Percentiles rank a stretch among this genome's conserved stretches.
phyloP scores from a whole-genome alignment of 2,113 vertebrate species.

The Arenaria interpres region DNA sequence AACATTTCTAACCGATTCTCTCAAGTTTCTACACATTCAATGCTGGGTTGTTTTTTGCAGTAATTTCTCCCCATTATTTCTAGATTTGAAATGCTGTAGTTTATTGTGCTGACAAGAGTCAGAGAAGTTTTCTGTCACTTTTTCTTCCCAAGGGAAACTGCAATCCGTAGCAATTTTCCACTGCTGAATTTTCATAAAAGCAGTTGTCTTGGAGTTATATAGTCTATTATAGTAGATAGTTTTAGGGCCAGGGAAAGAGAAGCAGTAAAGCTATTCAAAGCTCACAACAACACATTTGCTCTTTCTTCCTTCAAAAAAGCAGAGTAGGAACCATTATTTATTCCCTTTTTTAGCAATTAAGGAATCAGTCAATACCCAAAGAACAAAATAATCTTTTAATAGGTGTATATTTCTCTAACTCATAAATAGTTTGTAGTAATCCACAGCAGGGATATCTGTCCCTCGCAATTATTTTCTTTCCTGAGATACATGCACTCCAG shows the following conservation, averaged over 20 bases:
- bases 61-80: slow-evolving; percentile 36
- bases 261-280: slow-evolving; percentile 1
- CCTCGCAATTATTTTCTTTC: not conserved
- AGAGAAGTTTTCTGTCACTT: not conserved
- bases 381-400: not conserved
- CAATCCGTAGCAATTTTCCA: not conserved
- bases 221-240: not conserved
- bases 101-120: slow-evolving; percentile 17
- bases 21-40: slow-evolving; percentile 8
- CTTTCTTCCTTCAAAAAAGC: not conserved
- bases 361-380: not conserved
- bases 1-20: slow-evolving; percentile 8
- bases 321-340: not conserved
- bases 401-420: not conserved
- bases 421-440: not conserved
- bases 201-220: not conserved
- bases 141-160: slow-evolving; percentile 25
- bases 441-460: not conserved
- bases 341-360: not conserved
- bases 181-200: slow-evolving; percentile 41
- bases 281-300: not conserved
- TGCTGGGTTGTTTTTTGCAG: not conserved
- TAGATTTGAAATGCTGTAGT: not conserved
- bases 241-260: not conserved
- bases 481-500: not conserved